phyloP scores from a whole-genome alignment of 2,888 invertebrate species.

The Steinernema carpocapsae region DNA sequence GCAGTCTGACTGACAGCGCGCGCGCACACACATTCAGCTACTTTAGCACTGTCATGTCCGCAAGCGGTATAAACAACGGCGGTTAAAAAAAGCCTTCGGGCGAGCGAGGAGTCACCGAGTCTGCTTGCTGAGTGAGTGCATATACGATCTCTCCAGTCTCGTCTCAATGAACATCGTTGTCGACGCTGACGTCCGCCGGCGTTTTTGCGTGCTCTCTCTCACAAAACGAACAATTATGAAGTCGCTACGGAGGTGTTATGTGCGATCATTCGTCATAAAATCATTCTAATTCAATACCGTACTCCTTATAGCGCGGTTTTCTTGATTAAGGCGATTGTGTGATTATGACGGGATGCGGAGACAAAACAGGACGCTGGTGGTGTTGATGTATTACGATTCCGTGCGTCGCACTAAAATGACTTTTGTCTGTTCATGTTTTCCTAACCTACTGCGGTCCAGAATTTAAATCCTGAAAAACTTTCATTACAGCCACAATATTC shows the following conservation, averaged over 20 bases:
- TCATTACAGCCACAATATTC: too few relatives aligned
- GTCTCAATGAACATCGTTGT: too few relatives aligned
- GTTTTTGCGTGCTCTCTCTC: too few relatives aligned
- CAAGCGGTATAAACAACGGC: neutral
- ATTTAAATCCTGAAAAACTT: too few relatives aligned
- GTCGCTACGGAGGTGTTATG: neutral
- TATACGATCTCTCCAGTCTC: too few relatives aligned
- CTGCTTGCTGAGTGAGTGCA: neutral
- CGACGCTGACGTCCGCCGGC: too few relatives aligned
- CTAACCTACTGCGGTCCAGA: too few relatives aligned
- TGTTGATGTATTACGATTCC: too few relatives aligned
- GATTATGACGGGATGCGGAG: neutral
- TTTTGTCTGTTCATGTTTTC: too few relatives aligned
- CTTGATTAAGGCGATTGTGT: neutral
- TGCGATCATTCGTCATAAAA: constrained; percentile 2
- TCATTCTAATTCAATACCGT: neutral
- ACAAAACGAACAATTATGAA: neutral
- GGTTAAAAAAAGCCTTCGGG: neutral
- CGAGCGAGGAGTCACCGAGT: neutral
- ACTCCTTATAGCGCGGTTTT: neutral
- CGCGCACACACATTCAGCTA: neutral
- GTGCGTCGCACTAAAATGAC: too few relatives aligned
- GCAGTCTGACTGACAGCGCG: constrained; percentile 29
- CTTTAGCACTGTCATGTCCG: too few relatives aligned
- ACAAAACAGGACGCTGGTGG: neutral